Conservation (phyloP, 2,113 vertebrate species). For the Merops nubicus region DNA sequence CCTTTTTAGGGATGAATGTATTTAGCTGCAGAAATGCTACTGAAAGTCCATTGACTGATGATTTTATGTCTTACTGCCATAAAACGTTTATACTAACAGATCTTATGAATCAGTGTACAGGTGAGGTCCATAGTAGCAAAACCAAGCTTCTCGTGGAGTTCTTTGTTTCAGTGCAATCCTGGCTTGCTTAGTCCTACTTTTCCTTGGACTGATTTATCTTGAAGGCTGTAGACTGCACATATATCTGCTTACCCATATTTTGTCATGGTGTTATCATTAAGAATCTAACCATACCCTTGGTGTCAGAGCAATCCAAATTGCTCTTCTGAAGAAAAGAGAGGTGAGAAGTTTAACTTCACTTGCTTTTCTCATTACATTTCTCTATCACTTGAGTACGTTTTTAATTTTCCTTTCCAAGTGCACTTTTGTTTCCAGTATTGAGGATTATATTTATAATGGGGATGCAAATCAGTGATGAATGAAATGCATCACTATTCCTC, state of each 20-base stretch:
- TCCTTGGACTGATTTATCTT: neutral
- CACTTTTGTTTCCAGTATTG: neutral
- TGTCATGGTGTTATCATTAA: neutral
- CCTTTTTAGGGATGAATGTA: neutral
- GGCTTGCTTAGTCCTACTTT: neutral
- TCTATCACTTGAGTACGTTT: neutral
- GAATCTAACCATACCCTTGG: neutral
- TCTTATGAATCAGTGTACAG: neutral
- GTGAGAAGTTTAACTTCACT: neutral
- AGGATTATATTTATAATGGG: neutral
- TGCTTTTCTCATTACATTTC: neutral
- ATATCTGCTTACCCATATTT: neutral
- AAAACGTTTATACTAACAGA: neutral
- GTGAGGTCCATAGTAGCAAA: neutral
- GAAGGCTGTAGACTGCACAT: neutral
- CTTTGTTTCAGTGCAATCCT: neutral
- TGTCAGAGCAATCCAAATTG: neutral
- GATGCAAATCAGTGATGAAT: neutral
- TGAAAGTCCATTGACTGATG: accelerated
- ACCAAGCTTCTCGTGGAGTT: neutral
- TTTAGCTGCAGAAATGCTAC: neutral
- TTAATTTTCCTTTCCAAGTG: neutral
- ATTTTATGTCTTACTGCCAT: neutral
- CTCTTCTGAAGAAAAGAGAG: neutral
- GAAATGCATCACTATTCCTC: neutral